A percentile compares a stretch with the other conserved stretches of the same genome.
Evolutionary conservation across 2,888 invertebrate species (phyloP).

Genomic region (Aleiodes alternator): DNA sequence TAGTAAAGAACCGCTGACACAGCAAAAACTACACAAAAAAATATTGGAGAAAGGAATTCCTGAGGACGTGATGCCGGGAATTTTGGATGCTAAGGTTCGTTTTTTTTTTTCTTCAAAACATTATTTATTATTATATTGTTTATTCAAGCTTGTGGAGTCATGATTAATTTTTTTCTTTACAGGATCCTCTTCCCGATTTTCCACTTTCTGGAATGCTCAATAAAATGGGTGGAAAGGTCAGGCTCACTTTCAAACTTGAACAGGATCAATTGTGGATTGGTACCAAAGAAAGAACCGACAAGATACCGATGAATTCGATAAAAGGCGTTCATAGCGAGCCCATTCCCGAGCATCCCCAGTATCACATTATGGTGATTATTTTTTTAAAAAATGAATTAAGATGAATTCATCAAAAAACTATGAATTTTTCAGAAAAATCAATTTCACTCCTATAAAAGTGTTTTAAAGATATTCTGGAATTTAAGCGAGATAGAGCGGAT

Average conservation of each 20-base stretch:
- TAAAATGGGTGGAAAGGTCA: constrained; percentile 91
- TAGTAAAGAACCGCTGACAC: constrained; percentile 84
- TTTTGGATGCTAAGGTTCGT: constrained; percentile 85
- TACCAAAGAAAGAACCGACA: constrained; percentile 94
- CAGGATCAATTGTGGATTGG: constrained; percentile 94
- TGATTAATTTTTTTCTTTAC: constrained; percentile 56
- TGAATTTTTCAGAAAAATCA: no score
- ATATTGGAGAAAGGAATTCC: constrained; percentile 93
- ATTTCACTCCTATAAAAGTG: no score
- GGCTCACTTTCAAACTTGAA: constrained; percentile 94
- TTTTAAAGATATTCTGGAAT: no score
- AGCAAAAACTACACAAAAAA: constrained; percentile 89
- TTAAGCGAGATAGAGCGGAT: no score
- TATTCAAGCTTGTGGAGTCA: constrained; percentile 16
- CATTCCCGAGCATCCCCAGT: constrained; percentile 92
- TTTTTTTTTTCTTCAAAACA: neutral
- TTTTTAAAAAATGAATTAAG: neutral
- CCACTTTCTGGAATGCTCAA: constrained; percentile 94
- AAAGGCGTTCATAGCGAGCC: constrained; percentile 88
- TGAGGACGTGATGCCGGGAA: constrained; percentile 91
- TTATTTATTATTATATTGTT: neutral
- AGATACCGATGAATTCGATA: constrained; percentile 92
- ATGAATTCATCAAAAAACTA: no score
- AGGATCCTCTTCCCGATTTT: constrained; percentile 88
- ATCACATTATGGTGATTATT: constrained; percentile 87